Percentiles rank a stretch among this genome's conserved stretches.
phyloP scores from a whole-genome alignment of 1,140 invertebrate species.

The Zaprionus ghesquierei region DNA sequence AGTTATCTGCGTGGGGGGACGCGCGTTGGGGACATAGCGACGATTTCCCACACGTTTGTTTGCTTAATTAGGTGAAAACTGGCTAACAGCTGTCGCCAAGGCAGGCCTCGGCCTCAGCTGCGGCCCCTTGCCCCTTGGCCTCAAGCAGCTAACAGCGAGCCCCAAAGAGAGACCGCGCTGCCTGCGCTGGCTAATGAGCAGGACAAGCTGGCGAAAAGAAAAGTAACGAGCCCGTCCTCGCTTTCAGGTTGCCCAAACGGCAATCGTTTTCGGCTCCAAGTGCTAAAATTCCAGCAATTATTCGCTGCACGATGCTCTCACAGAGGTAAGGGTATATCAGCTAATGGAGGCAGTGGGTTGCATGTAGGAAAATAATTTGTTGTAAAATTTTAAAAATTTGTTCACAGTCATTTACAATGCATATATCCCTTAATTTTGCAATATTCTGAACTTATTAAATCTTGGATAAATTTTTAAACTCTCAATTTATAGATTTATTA shows the following conservation, averaged over 20 bases:
- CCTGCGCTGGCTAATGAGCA: conserved; percentile 72
- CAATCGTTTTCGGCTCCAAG: conserved; percentile 63
- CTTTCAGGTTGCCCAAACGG: conserved; percentile 60
- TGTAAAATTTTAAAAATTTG: too few species aligned
- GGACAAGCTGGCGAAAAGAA: conserved; percentile 79
- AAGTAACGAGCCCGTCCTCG: conserved; percentile 67
- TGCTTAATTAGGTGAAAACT: conserved; percentile 79
- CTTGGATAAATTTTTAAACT: too few species aligned
- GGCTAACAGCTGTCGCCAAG: conserved; percentile 66
- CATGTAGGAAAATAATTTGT: too few species aligned
- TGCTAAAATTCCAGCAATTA: conserved; percentile 65
- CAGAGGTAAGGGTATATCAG: neutral
- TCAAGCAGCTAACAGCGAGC: too few species aligned
- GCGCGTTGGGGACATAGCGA: neutral
- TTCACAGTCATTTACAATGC: too few species aligned
- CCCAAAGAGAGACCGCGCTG: conserved; percentile 42
- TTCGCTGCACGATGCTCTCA: conserved; percentile 41
- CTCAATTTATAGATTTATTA: too few species aligned
- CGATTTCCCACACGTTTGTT: conserved; percentile 78
- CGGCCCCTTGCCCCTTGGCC: neutral
- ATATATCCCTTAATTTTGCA: too few species aligned
- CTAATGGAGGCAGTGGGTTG: neutral
- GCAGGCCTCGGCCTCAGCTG: neutral
- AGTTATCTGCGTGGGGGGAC: conserved; percentile 49
- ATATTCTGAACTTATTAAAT: too few species aligned